Evolutionary conservation across 2,797 vertebrate species (phyloP).

Genomic region (Euphonia xanthogaster): DNA sequence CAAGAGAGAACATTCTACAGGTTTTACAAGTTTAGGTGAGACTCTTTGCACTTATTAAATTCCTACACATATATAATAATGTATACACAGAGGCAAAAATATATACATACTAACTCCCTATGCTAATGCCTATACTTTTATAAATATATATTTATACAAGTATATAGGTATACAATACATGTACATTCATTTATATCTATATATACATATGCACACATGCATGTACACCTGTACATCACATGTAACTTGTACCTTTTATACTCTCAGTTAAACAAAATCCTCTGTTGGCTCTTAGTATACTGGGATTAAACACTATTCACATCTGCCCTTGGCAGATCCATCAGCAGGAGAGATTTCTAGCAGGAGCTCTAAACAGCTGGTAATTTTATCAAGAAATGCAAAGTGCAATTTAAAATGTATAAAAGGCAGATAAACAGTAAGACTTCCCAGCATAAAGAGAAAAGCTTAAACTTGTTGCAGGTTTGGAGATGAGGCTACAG

Average conservation of each 20-base stretch:
- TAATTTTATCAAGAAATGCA: conserved; percentile 63
- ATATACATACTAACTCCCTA: neutral
- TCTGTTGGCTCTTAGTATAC: neutral
- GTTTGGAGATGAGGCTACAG: conserved; percentile 61
- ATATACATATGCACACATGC: neutral
- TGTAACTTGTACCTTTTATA: neutral
- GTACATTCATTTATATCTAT: neutral
- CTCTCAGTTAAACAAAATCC: neutral
- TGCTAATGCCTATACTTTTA: neutral
- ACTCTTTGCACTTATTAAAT: neutral
- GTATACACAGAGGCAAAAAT: neutral
- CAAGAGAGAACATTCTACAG: neutral
- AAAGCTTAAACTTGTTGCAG: conserved; percentile 58
- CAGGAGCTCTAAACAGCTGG: conserved; percentile 64
- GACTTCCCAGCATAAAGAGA: conserved; percentile 60
- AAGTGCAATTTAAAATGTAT: conserved; percentile 61
- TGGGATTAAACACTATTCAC: neutral
- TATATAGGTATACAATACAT: neutral
- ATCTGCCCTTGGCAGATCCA: conserved; percentile 19
- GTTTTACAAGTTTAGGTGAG: neutral
- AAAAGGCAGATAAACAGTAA: conserved; percentile 62
- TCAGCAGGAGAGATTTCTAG: conserved; percentile 64
- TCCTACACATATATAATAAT: neutral
- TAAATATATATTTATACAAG: neutral
- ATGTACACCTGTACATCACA: neutral